Percentiles rank a stretch among this genome's conserved stretches.
Conservation (phyloP, 2,797 vertebrate genomes). For the Melanotaenia maccullochi region DNA sequence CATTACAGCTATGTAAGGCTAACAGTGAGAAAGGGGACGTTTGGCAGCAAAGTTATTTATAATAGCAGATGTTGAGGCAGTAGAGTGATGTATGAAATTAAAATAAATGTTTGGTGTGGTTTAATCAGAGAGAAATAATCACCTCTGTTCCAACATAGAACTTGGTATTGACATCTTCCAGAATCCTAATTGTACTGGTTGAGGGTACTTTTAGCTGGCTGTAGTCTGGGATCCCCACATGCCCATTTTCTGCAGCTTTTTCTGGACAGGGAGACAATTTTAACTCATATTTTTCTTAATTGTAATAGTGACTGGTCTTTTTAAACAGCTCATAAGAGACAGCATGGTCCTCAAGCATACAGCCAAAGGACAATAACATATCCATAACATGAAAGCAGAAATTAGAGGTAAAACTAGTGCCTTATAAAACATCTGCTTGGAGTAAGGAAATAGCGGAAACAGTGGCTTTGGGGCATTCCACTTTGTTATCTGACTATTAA, state of each 20-base stretch:
- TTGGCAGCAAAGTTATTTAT: background rate
- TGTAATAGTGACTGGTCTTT: background rate
- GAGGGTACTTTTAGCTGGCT: constrained; percentile 74
- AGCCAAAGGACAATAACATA: background rate
- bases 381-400: background rate
- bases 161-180: constrained; percentile 84
- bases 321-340: background rate
- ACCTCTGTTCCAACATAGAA: constrained; percentile 92
- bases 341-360: background rate
- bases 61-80: background rate
- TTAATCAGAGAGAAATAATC: constrained; percentile 21
- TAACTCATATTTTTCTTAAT: background rate
- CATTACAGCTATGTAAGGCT: no score
- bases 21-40: no score
- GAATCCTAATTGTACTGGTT: constrained; percentile 66
- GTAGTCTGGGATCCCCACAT: constrained; percentile 60
- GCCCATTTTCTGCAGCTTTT: constrained; percentile 47
- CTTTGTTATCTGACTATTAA: constrained; percentile 55
- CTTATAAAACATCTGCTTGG: background rate
- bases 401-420: background rate
- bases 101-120: background rate
- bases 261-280: constrained; percentile 59
- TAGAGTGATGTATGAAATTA: background rate
- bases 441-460: constrained; percentile 13
- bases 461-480: constrained; percentile 5